These are phyloP conservation scores for Leptothorax acervorum DNA, from an alignment of 2,888 invertebrate species.

Conservation along the genomic window DNA sequence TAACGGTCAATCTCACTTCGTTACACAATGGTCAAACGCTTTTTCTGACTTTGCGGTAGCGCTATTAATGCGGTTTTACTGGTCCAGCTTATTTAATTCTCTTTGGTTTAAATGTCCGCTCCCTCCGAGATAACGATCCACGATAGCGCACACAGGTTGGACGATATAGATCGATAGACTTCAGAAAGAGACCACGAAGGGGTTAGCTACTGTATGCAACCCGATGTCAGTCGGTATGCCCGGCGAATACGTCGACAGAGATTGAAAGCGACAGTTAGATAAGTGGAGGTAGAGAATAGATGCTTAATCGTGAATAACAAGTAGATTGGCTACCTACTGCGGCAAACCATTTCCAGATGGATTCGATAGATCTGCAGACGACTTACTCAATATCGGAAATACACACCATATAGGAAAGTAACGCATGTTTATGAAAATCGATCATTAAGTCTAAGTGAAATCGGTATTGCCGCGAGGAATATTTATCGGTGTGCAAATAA, in stretches of 20 bases:
- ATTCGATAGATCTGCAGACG: slow-evolving; percentile 31
- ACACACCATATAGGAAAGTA: not conserved
- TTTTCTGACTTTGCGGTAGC: slow-evolving; percentile 43
- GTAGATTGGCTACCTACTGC: slow-evolving; percentile 29
- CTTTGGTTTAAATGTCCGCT: slow-evolving; percentile 55
- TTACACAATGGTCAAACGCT: slow-evolving; percentile 33
- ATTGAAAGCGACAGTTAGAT: slow-evolving; percentile 68
- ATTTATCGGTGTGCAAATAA: slow-evolving; percentile 13
- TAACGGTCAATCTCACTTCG: slow-evolving; percentile 15
- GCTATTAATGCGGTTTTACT: slow-evolving; percentile 55
- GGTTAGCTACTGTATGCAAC: slow-evolving; percentile 66
- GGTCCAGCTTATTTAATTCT: slow-evolving; percentile 55
- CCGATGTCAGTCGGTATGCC: slow-evolving; percentile 61
- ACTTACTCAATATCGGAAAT: slow-evolving; percentile 47
- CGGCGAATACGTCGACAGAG: slow-evolving; percentile 63
- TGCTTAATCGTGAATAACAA: slow-evolving; percentile 65
- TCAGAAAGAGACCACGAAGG: slow-evolving; percentile 62
- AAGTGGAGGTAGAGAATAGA: slow-evolving; percentile 61
- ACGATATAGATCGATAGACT: slow-evolving; percentile 68
- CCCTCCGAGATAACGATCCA: slow-evolving; percentile 66
- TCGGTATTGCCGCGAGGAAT: slow-evolving; percentile 12
- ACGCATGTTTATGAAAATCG: slow-evolving; percentile 6
- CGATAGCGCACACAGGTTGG: slow-evolving; percentile 53
- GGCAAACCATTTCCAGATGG: slow-evolving; percentile 57
- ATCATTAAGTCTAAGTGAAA: slow-evolving; percentile 8